phyloP scores from a whole-genome alignment of 37 sponge, comb jelly and placozoan genomes.

The Cladorhizidae sp. region DNA sequence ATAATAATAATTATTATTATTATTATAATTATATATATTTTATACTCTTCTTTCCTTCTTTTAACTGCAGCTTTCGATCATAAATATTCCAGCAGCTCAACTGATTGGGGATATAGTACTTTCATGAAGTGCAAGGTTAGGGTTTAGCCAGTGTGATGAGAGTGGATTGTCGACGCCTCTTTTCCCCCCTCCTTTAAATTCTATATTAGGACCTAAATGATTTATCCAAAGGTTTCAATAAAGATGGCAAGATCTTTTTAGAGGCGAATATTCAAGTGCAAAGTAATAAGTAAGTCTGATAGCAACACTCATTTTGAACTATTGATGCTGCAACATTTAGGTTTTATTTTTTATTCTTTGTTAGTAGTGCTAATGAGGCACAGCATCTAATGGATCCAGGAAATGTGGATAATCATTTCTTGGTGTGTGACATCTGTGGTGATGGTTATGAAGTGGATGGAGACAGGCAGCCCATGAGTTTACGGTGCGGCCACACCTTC shows the following conservation, averaged over 20 bases:
- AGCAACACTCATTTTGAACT: too few species aligned
- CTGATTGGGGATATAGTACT: conserved; percentile 40
- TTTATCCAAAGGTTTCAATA: conserved; percentile 20
- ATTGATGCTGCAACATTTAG: background rate
- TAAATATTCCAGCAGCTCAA: conserved; percentile 7
- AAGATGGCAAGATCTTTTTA: conserved; percentile 23
- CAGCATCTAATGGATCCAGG: background rate
- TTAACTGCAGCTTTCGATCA: conserved; percentile 29
- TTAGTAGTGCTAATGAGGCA: background rate
- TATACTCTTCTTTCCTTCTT: background rate
- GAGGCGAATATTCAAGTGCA: conserved; percentile 6
- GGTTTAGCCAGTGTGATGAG: background rate
- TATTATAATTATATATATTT: too few species aligned
- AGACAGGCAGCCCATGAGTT: conserved; percentile 20
- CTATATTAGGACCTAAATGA: conserved; percentile 16
- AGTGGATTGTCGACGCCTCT: background rate
- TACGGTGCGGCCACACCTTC: conserved; percentile 49
- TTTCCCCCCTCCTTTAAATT: background rate
- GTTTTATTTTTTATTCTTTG: background rate
- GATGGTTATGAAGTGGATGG: conserved; percentile 18
- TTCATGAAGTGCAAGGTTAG: conserved; percentile 35
- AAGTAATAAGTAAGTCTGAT: background rate
- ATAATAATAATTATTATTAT: too few species aligned
- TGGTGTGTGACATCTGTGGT: conserved; percentile 15
- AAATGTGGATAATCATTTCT: background rate